Evolutionary conservation across 1,140 invertebrate genomes (phyloP).

Genomic region (Formica exsecta): DNA sequence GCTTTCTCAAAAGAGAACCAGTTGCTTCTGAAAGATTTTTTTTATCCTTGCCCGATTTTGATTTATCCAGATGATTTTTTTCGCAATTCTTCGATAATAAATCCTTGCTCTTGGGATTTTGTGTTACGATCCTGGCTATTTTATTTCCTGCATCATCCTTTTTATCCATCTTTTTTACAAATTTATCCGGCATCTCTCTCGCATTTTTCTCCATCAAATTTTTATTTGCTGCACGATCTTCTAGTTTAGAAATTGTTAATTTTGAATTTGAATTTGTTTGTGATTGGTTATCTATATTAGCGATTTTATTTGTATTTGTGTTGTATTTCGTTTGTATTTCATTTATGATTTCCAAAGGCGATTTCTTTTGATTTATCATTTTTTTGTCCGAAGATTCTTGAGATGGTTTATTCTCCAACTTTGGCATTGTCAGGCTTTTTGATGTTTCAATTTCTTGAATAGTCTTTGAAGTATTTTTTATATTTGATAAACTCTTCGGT

Average conservation of each 20-base stretch:
- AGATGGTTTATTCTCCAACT: not conserved
- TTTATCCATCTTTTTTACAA: not conserved
- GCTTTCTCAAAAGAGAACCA: not conserved
- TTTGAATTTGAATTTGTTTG: not conserved
- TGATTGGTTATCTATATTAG: not conserved
- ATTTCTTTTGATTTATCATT: constrained; percentile 1
- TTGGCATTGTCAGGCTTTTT: not conserved
- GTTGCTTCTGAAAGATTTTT: not conserved
- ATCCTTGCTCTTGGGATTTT: not conserved
- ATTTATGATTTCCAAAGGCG: not conserved
- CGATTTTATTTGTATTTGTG: not conserved
- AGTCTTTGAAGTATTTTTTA: not conserved
- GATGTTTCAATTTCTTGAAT: constrained; percentile 18
- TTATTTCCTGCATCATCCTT: not conserved
- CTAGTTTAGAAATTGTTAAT: not conserved
- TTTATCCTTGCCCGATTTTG: not conserved
- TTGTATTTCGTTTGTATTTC: constrained; percentile 22
- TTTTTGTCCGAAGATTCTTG: not conserved
- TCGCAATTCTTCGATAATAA: not conserved
- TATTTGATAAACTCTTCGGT: not conserved
- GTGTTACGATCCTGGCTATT: not conserved
- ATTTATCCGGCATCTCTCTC: not conserved
- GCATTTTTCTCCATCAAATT: not conserved
- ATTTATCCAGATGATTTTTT: not conserved
- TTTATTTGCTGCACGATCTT: not conserved